Evolutionary conservation across 2,113 vertebrate genomes (phyloP), one percentile per base, ranked within the genome.

Genomic region (Promerops cafer): DNA sequence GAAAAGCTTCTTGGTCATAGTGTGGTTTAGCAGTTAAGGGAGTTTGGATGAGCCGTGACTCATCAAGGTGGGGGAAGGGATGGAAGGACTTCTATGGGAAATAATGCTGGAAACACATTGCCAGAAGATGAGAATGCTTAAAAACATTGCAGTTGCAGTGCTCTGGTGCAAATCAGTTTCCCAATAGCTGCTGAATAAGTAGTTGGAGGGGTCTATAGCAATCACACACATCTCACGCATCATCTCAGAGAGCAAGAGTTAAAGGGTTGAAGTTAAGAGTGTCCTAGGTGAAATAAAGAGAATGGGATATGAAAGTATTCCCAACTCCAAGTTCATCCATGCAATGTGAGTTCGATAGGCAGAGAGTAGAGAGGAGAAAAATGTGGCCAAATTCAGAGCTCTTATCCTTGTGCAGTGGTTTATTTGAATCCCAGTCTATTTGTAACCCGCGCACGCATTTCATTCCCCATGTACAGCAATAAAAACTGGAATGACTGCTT

Each of bases 151-250:
- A 74, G 68, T 64, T 77, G n/a, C 28, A 19, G 24, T 89, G n/a
- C 17, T 77, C 3, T 1, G 19, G 50, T 83, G 50, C 60, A 86
- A 65, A 74, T 22, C 24, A 24, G n/a, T 61, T 92, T 89, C 54
- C 39, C 66, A 24, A 74, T 39, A 92, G 50, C 64, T 89, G 64
- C 60, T 5, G 31, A 59, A 13, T 23, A 39, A 64, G 54, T 31
- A 61, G 22, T 39, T 31, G 71, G 28, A 57, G 9, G 16, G 59
- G 9, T 77, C 59, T 86, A 1, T 49, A 40, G 45, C 40, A 52
- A 6, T 85, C 49, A 64, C 0, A 0, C 3, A 2, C 18, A n/a
- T 22, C 30, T 85, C 12, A 23, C 0, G 0, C 18, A 27, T 68
- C 33, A 10, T 60, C 18, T 84, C 2, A 11, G 68, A 39, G 16